phyloP scores from a whole-genome alignment of 1,140 invertebrate species.

The Drosophila varians region DNA sequence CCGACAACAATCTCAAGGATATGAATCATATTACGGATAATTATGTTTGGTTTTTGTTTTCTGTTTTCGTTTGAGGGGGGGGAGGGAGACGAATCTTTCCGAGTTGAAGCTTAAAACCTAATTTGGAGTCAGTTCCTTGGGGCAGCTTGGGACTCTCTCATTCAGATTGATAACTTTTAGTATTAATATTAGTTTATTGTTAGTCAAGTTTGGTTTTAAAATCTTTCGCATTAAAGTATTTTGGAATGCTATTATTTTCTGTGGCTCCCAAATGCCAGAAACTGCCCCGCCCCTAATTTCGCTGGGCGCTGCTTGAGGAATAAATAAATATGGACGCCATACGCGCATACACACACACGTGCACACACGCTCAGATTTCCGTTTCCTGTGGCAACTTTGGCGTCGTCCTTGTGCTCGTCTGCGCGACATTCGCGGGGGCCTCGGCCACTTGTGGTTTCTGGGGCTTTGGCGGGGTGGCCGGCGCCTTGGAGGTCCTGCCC shows the following conservation, averaged over 20 bases:
- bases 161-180: neutral
- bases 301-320: slow-evolving; percentile 25
- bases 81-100: slow-evolving; percentile 13
- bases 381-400: slow-evolving; percentile 72
- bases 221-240: neutral
- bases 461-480: slow-evolving; percentile 50
- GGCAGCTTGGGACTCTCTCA: neutral
- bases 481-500: slow-evolving; percentile 37
- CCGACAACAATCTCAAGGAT: slow-evolving; percentile 27
- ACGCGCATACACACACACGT: slow-evolving; percentile 29
- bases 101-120: slow-evolving; percentile 15
- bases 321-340: slow-evolving; percentile 40
- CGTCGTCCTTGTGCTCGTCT: slow-evolving; percentile 14
- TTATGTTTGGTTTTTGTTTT: slow-evolving; percentile 22
- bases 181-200: neutral
- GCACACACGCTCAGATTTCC: slow-evolving; percentile 63
- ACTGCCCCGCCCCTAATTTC: slow-evolving; percentile 12
- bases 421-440: slow-evolving; percentile 8
- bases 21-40: slow-evolving; percentile 13
- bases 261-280: slow-evolving; percentile 4
- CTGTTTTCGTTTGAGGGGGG: neutral
- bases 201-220: neutral
- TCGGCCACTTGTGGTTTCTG: slow-evolving; percentile 15
- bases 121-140: slow-evolving; percentile 16
- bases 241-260: neutral